Evolutionary conservation across 1,140 invertebrate genomes (phyloP), one percentile per base, ranked within the genome.

Genomic region (Eubasilissa regina): DNA sequence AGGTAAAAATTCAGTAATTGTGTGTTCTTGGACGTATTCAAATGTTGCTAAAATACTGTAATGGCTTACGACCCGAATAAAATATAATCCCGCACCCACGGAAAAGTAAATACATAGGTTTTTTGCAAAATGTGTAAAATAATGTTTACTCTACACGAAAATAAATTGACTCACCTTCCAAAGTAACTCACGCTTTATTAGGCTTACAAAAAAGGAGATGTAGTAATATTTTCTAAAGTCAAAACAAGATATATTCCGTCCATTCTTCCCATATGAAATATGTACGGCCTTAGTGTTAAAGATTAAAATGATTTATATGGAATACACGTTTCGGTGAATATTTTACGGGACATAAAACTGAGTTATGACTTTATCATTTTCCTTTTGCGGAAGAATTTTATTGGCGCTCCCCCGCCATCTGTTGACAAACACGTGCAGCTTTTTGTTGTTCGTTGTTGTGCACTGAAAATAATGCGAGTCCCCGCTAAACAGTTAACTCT

Each of bases 291-390:
- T 25, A 73, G 25, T 55, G 70, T 55, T 19, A 60, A 62, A 58
- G 73, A 75, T 75, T 75, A 75, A 75, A 75, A 62, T 75, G 73
- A 75, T 75, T 75, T 75, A 75, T 62, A 25, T 25, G 35, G 15
- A 62, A 75, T 19, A 73, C 70, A 73, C 48, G 70, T 73, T 62
- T 47, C 19, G 19, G 13, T 47, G 53, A 75, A 60, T 75, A 62
- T 75, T 60, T 62, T 35, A 19, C 35, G 56, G 43, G n/a, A 45
- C 56, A 73, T 73, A 55, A 73, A 73, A 43, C 51, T 56, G 70
- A 70, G n/a, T 25, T 51, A 70, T 53, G 66, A 15, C 15, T 51
- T 51, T 17, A 13, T 48, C 48, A 48, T 70, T 70, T 70, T 21
- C n/a, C 47, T 12, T 62, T 35, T 35, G 6, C 25, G 25, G 25